Evolutionary conservation across 2,113 vertebrate genomes (phyloP), one percentile per base, ranked within the genome.

Genomic region (Gymnogyps californianus): DNA sequence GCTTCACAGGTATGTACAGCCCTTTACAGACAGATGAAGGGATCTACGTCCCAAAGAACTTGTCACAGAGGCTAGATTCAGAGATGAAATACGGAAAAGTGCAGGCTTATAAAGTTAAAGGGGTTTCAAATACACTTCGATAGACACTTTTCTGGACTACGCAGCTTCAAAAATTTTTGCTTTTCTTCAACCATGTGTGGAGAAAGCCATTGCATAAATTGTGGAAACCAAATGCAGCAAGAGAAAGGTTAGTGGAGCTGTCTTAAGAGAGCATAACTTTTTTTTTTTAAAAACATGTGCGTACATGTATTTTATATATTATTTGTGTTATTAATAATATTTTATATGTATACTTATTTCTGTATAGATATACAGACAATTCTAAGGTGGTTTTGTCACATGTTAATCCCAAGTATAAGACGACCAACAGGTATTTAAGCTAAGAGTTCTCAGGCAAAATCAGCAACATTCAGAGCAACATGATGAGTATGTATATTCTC

Each of bases 401-500:
- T 4, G 4, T 38, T 57, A 74, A 67, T 49, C 79, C 58, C 26
- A 38, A 72, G 5, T 10, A 7, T 44, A 38, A 54, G 26, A 54
- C 0, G 1, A 62, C 52, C 47, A 61, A 36, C 24, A 49, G 14
- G n/a, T 20, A 42, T 36, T 81, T 64, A 38, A 52, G n/a, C 54
- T 31, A 40, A n/a, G 42, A 42, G 64, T 21, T 34, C 44, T 65
- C 25, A 21, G 3, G 29, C 9, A 65, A 38, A 38, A 44, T 20
- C 42, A 64, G 31, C 24, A 52, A 44, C 26, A 17, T 21, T 38
- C 42, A 76, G 49, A 80, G 44, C 69, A n/a, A 26, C 9, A 19
- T 1, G 7, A 22, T 4, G 5, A 78, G 17, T 11, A 31, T 1
- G 7, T 29, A 21, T 8, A 14, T n/a, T n/a, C 77, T n/a, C 65